Evolutionary conservation across 53 echinoderm and acorn worm species (phyloP), one percentile per base, ranked within the genome.

Genomic region (Crossaster papposus): DNA sequence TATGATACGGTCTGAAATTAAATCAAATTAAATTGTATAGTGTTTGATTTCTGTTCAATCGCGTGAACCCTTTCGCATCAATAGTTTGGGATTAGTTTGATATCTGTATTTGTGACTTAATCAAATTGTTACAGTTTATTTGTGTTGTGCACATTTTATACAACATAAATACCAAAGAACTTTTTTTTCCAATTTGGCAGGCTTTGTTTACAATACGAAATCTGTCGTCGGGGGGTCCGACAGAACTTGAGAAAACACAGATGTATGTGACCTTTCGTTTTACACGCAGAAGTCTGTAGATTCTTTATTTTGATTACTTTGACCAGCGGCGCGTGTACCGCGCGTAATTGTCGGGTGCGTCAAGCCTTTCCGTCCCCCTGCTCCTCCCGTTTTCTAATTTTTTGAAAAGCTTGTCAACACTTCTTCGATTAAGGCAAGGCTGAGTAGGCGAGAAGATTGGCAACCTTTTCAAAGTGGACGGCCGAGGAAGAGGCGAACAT

Each of bases 401-500:
- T 70, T 14, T 3, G 4, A 44, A 78, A 50, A 44, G 10, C 80
- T 54, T 55, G 54, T 80, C 80, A 55, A 80, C 55, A 30, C 22
- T 55, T 20, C 22, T 11, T 10, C 22, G 23, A 78, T 78, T 78
- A 51, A 78, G 51, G 51, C 18, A 50, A 58, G 58, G 80, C 15
- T 80, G 80, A 20, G 14, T 80, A n/a, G 55, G 29, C 58, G 30
- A 11, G 54, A 15, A 54, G 55, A 80, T 80, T 80, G 80, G 15
- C 80, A 80, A 54, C 58, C 58, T 10, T 26, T 52, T 32, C 17
- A 15, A 5, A 50, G 52, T 23, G 58, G 14, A 51, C 26, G 74
- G 33, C 12, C 26, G 74, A 33, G 35, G 12, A 11, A 35, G 51
- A 51, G 22, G n/a, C 23, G n/a, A 51, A 33, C 11, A 22, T 1